Base-by-base conservation (phyloP, 2,888 invertebrate genomes). In the Brachyptera risi region DNA sequence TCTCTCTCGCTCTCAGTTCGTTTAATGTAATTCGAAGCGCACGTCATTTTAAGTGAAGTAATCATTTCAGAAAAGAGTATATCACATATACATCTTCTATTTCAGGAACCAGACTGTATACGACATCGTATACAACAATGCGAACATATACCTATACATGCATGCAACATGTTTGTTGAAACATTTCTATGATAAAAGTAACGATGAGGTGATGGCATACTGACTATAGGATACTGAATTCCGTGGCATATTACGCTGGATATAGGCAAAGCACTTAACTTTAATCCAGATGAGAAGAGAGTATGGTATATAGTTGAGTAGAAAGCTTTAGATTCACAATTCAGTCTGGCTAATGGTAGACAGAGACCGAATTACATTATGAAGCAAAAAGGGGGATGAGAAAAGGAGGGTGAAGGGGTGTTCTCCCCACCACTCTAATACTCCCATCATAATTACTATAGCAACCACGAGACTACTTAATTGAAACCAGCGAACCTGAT, bases 241-340 rank as follows among this genome's bases (percentile, higher is more conserved):
- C 24, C 35, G 54, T 35, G 54, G 37, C 54, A 54, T 35, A n/a
- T n/a, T n/a, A n/a, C n/a, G 19, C 54, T 9, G 37, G 35, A 17
- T 54, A 54, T n/a, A 54, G 54, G 54, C 35, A 54, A 31, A 54
- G 54, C 54, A 54, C 54, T 54, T 54, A 54, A 54, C 54, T 54
- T 54, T 54, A 54, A 54, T 54, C 54, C 37, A 35, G 54, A 54
- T 54, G 54, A 54, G 54, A 42, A 21, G 54, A 54, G 35, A 19
- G 44, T 17, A 44, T 23, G n/a, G n/a, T n/a, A n/a, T n/a, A 23
- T 35, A 54, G 54, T 54, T 54, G 35, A 54, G 54, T 54, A 54
- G 54, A 63, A 63, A 63, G 63, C 63, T 63, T 58, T 60, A 60
- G 60, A 63, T 63, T 63, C 63, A 63, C 63, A 60, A 60, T 63